Percentiles rank a stretch among this genome's conserved stretches.
These are phyloP conservation scores for Enteromius afrohamiltoni DNA, from an alignment of 2,797 vertebrate species.

Conservation along the genomic window DNA sequence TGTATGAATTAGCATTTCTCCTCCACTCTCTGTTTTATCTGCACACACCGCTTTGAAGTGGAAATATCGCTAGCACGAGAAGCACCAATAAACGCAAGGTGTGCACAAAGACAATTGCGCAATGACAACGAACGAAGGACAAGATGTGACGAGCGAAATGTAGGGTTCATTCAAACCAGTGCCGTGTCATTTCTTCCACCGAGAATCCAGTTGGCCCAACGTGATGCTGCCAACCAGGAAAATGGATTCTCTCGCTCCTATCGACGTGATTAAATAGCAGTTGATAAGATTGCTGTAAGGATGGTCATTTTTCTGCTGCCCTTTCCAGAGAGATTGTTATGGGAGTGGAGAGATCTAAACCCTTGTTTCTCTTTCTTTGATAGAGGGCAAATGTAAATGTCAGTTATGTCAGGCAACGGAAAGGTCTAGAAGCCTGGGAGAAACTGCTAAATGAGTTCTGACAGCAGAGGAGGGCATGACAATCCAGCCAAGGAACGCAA, in stretches of 20 bases:
- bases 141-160: constrained; percentile 32
- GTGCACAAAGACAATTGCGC: constrained; percentile 38
- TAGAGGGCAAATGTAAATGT: constrained; percentile 83
- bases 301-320: constrained; percentile 53
- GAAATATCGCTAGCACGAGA: constrained; percentile 49
- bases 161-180: constrained; percentile 34
- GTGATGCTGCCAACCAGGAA: constrained; percentile 36
- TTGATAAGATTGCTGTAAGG: constrained; percentile 50
- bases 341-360: constrained; percentile 65
- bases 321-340: constrained; percentile 54
- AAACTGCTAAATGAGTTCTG: constrained; percentile 71
- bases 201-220: constrained; percentile 38
- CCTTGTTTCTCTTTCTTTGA: constrained; percentile 69
- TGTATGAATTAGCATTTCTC: constrained; percentile 66
- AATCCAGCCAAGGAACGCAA: constrained; percentile 43
- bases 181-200: constrained; percentile 31
- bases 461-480: constrained; percentile 65
- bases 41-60: constrained; percentile 53
- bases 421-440: constrained; percentile 68
- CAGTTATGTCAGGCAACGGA: constrained; percentile 72
- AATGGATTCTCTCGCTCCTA: constrained; percentile 34
- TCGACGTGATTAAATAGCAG: constrained; percentile 42
- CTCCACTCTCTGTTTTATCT: constrained; percentile 55
- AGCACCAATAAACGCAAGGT: constrained; percentile 32
- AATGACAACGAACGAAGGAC: constrained; percentile 18